A percentile compares a stretch with the other conserved stretches of the same genome.
phyloP scores from a whole-genome alignment of 2,888 invertebrate species.

The Calameuta pallipes region DNA sequence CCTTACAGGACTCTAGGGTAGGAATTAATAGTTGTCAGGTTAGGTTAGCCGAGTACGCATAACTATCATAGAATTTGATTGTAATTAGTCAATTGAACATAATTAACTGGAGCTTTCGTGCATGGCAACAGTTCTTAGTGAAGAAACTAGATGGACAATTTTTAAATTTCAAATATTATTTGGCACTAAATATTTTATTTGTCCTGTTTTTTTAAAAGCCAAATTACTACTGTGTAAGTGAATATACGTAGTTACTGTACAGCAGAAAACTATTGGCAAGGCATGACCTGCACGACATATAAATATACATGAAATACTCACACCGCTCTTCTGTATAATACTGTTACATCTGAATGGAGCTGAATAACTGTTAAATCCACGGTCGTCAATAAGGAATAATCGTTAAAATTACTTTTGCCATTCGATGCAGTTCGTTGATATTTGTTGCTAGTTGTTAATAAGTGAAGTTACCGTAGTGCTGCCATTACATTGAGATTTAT shows the following conservation, averaged over 20 bases:
- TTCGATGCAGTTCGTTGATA: background rate
- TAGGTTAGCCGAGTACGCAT: background rate
- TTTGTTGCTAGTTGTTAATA: slow-evolving; percentile 1
- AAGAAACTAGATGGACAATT: background rate
- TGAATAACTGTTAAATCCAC: background rate
- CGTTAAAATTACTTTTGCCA: background rate
- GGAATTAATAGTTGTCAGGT: background rate
- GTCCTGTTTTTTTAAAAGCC: too few species aligned
- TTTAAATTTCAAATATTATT: background rate
- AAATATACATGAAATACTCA: background rate
- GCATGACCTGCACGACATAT: background rate
- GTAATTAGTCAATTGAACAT: background rate
- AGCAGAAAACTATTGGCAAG: background rate
- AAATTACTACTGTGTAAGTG: background rate
- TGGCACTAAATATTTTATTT: too few species aligned
- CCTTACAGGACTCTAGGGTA: background rate
- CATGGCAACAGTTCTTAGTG: background rate
- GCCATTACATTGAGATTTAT: slow-evolving; percentile 38
- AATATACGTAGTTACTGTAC: background rate
- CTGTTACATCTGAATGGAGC: background rate
- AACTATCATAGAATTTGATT: background rate
- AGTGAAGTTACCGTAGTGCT: slow-evolving; percentile 4
- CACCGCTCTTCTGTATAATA: background rate
- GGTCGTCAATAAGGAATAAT: background rate
- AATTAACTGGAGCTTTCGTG: background rate